Evolutionary conservation across 2,797 vertebrate species (phyloP), one percentile per base, ranked within the genome.

Genomic region (Nyctibius grandis): DNA sequence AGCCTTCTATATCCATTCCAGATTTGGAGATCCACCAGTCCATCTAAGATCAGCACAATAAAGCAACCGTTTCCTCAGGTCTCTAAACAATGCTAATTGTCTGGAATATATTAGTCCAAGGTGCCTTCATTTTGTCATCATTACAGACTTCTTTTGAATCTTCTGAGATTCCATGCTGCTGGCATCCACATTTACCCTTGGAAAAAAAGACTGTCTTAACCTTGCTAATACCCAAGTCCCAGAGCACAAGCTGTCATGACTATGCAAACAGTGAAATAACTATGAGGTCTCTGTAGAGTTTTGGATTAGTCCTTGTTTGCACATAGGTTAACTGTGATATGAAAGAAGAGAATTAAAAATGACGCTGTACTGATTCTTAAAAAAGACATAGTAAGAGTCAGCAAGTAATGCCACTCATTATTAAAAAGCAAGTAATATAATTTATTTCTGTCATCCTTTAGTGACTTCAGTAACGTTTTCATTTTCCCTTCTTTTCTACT

Each of bases 181-280:
- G 82, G 51, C 82, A 94, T 88, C 60, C 61, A 84, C 76, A 44
- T 90, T 95, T 90, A 90, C 73, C 93, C 91, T 94, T 95, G 91
- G 53, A 92, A 89, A 69, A 76, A 84, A 87, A 92, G 56, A 31
- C 79, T 89, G 88, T 81, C 85, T 96, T 95, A 93, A 96, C 90
- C 93, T 95, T 96, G 85, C 47, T 93, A 96, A 91, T 90, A 78
- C n/a, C 0, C 51, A 64, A 38, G 64, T 97, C 94, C 94, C 94
- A 96, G 48, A 92, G 70, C 84, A 95, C 47, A 5, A 75, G 73
- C 95, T 95, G 96, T 96, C 93, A 95, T 51, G 73, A 86, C 90
- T 95, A 79, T 88, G 93, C 88, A 97, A 95, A 91, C 76, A 91
- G 50, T 90, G 85, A 92, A 96, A 95, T 89, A 94, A 93, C 95